Evolutionary conservation across 1,140 invertebrate species (phyloP), one percentile per base, ranked within the genome.

Genomic region (Zaprionus lachaisei): DNA sequence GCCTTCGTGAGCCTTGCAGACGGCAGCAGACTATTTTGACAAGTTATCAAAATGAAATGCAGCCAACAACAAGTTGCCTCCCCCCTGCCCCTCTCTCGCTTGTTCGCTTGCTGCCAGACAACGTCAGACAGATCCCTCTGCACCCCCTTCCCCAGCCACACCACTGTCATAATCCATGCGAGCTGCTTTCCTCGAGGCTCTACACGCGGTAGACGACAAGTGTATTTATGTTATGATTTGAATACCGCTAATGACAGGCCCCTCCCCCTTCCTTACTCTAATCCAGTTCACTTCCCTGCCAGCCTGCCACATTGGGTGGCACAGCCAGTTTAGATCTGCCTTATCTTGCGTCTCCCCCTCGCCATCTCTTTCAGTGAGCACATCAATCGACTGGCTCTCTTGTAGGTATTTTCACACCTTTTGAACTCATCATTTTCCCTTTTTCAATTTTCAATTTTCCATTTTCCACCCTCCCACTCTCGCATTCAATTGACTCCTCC

Each of bases 161-260:
- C 56, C 37, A 22, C 81, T 91, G 86, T 91, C 86, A 91, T 91
- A 91, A 90, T 90, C 77, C 54, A 24, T 65, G 26, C 38, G 24
- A 54, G 38, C 61, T 37, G 61, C 44, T 15, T 41, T 15, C 22
- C 22, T 24, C 12, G 24, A 14, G 28, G n/a, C 60, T 61, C 49
- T 38, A 22, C 58, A 26, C 72, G 63, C 73, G 79, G 65, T 83
- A 92, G 90, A 92, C 91, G 91, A 92, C 91, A 92, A 92, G 90
- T 87, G 81, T 92, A 92, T 92, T 92, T 92, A 92, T 92, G 83
- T 92, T 92, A 92, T 92, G 91, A 92, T 92, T 84, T 92, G 86
- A 81, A 92, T 92, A 84, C 79, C 81, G 79, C 83, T 92, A 92
- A 92, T 92, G 91, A 92, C 81, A 89, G 85, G 57, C 77, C 61